Percentiles rank a stretch among this genome's conserved stretches.
phyloP scores from a whole-genome alignment of 2,888 invertebrate genomes.

The Synergus itoensis region DNA sequence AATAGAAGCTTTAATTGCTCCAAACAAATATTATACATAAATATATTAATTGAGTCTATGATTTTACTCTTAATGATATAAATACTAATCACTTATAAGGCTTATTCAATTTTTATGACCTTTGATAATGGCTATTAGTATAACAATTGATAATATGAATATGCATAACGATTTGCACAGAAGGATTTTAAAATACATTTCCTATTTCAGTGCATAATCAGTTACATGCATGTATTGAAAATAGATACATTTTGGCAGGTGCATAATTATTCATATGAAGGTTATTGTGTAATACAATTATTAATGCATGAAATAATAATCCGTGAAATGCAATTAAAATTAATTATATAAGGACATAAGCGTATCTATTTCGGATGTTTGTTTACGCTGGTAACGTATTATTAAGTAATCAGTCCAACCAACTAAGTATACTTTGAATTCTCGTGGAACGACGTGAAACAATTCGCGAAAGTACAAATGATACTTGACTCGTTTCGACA shows the following conservation, averaged over 20 bases:
- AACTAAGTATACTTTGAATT: conserved; percentile 13
- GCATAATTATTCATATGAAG: neutral
- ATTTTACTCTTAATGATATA: too few relatives aligned
- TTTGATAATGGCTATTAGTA: too few relatives aligned
- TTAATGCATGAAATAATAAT: neutral
- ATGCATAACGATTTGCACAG: neutral
- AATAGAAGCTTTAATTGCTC: too few relatives aligned
- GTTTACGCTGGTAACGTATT: conserved; percentile 39
- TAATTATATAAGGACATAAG: conserved; percentile 47
- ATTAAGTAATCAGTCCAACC: conserved; percentile 48
- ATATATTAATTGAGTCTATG: neutral
- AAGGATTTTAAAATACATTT: neutral
- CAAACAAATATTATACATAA: neutral
- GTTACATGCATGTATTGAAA: neutral
- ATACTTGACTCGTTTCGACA: conserved; percentile 38
- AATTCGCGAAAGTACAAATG: conserved; percentile 60
- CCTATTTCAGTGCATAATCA: neutral
- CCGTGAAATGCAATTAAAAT: neutral
- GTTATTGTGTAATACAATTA: neutral
- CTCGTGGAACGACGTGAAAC: conserved; percentile 53
- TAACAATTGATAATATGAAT: too few relatives aligned
- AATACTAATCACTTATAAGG: too few relatives aligned
- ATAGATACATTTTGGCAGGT: neutral
- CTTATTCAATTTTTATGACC: too few relatives aligned
- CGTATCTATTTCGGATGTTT: conserved; percentile 51